Evolutionary conservation across 2,797 vertebrate species (phyloP).

Genomic region (Phrynocephalus vlangalii): DNA sequence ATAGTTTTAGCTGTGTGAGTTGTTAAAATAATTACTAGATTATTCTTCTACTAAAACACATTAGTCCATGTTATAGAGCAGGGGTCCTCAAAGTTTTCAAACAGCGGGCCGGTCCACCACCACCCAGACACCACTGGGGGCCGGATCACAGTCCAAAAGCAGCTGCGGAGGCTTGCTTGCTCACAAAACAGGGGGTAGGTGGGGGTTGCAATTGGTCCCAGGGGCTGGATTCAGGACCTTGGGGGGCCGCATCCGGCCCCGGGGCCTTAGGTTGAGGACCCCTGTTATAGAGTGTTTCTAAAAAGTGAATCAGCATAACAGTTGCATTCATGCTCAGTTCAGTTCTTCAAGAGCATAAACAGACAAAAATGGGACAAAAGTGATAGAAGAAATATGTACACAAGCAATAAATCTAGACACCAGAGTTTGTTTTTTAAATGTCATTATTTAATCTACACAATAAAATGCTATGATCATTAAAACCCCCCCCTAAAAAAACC

Average conservation of each 20-base stretch:
- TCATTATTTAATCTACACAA: not conserved
- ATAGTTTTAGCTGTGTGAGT: not conserved
- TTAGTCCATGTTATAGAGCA: not conserved
- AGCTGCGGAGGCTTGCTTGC: too few relatives aligned
- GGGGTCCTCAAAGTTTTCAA: too few relatives aligned
- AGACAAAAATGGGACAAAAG: not conserved
- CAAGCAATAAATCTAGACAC: not conserved
- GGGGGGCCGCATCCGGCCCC: too few relatives aligned
- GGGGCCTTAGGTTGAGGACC: too few relatives aligned
- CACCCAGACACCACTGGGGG: too few relatives aligned
- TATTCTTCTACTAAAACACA: not conserved
- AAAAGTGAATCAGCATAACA: not conserved
- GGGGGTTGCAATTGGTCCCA: too few relatives aligned
- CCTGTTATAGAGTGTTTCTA: not conserved
- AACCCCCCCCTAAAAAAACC: constrained; percentile 21
- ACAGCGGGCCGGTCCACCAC: too few relatives aligned
- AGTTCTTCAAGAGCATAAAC: not conserved
- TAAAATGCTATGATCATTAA: not conserved
- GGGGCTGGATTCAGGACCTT: too few relatives aligned
- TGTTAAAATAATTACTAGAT: not conserved
- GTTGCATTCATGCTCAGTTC: not conserved
- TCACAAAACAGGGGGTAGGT: too few relatives aligned
- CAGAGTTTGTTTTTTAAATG: not conserved
- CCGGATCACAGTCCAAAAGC: too few relatives aligned
- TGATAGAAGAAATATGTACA: not conserved